A percentile compares a stretch with the other conserved stretches of the same genome.
Conservation (phyloP, 23 tunicate species). For the Halocynthia roretzi region DNA sequence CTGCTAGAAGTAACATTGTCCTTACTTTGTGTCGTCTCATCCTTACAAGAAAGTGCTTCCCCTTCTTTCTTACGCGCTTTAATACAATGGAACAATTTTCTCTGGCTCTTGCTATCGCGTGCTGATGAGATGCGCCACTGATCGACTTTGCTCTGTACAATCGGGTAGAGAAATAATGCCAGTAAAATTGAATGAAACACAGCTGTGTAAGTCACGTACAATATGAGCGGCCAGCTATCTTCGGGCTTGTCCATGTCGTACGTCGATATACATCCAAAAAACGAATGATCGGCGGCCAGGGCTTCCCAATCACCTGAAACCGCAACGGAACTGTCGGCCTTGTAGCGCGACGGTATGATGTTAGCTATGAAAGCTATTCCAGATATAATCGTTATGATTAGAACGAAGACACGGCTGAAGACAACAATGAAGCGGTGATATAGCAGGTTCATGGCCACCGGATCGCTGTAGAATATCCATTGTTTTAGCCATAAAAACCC, state of each 20-base stretch:
- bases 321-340: slow-evolving; percentile 15
- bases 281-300: slow-evolving; percentile 14
- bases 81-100: too few relatives aligned
- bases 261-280: slow-evolving; percentile 56
- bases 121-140: neutral
- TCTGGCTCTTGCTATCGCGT: too few relatives aligned
- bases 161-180: slow-evolving; percentile 46
- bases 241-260: slow-evolving; percentile 36
- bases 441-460: slow-evolving; percentile 49
- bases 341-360: slow-evolving; percentile 47
- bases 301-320: neutral
- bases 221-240: slow-evolving; percentile 53
- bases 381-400: slow-evolving; percentile 16
- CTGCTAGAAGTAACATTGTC: too few relatives aligned
- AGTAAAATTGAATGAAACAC: slow-evolving; percentile 47
- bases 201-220: slow-evolving; percentile 51
- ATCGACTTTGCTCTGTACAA: slow-evolving; percentile 47
- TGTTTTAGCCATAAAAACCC: slow-evolving; percentile 76
- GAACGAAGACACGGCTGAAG: slow-evolving; percentile 28
- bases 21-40: too few relatives aligned
- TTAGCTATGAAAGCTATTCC: slow-evolving; percentile 18
- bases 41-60: too few relatives aligned
- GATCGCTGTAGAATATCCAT: slow-evolving; percentile 78
- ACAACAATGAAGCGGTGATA: slow-evolving; percentile 32
- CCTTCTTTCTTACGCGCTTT: too few relatives aligned